Base-by-base conservation (phyloP, 2,888 invertebrate species). In the Teleogryllus oceanicus region DNA sequence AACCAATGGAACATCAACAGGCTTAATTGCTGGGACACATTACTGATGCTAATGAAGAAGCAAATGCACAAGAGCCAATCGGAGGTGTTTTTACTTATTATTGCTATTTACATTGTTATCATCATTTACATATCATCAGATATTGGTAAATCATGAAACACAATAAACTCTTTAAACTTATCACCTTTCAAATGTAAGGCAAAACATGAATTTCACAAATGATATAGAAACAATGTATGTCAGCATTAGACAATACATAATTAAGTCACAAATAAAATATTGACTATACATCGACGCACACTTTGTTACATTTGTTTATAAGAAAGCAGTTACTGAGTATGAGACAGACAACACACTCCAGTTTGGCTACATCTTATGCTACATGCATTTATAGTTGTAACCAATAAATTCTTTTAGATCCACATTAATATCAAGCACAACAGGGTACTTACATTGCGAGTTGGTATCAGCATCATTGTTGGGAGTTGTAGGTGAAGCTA, bases 391-490 rank as follows among this genome's bases (percentile, higher is more conserved):
- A 2, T 20, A 74, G 21, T n/a, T 74, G n/a, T 74, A n/a, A 5
- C 37, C 37, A 8, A 37, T 37, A 37, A 37, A 37, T 37, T 37
- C 37, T 37, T 37, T 37, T 37, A 37, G 37, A 37, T 37, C 37
- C 18, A 20, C 76, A 76, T 76, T 13, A 20, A 18, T 24, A 21
- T 77, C 77, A 3, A 82, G 49, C 75, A 84, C 83, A 81, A 37
- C 84, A 84, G 83, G 83, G 86, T 88, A 88, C 89, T 89, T 88
- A 89, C 89, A 88, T 85, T 88, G 84, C 83, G 85, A 85, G 80
- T 85, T 86, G 84, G 88, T 86, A 86, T 89, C 89, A 85, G 88
- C 88, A 85, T 88, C 89, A 86, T 88, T 87, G 87, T 87, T 87
- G 83, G 88, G 88, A 85, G 88, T 88, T 81, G 87, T 88, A 85